phyloP scores from a whole-genome alignment of 2,888 invertebrate species.

The Lepidochitona cinerea region DNA sequence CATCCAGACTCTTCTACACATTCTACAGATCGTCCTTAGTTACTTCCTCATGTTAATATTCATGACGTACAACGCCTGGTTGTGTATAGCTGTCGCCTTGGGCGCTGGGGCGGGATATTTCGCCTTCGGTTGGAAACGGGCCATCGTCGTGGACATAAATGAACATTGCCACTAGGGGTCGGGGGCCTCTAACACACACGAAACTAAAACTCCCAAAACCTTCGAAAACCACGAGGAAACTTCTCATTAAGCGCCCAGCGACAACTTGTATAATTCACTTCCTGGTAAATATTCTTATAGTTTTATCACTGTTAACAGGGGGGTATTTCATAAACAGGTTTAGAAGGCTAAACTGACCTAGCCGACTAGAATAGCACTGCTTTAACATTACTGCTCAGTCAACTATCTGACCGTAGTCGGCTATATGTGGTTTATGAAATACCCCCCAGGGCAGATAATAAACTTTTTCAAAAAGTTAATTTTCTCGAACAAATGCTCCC shows the following conservation, averaged over 20 bases:
- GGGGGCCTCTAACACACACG: not conserved
- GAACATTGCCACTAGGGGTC: constrained; percentile 88
- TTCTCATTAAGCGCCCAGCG: not conserved
- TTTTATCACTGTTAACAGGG: too few relatives aligned
- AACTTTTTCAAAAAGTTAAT: too few relatives aligned
- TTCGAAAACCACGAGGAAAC: not conserved
- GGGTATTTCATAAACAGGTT: too few relatives aligned
- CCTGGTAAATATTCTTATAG: too few relatives aligned
- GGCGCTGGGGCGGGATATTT: constrained; percentile 95
- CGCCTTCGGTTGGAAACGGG: constrained; percentile 95
- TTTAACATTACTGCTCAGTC: too few relatives aligned
- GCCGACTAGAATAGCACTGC: too few relatives aligned
- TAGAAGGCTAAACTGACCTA: too few relatives aligned
- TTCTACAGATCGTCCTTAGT: constrained; percentile 90
- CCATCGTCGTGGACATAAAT: constrained; percentile 89
- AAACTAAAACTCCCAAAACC: not conserved
- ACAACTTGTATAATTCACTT: too few relatives aligned
- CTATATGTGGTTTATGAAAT: too few relatives aligned
- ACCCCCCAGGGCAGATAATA: too few relatives aligned
- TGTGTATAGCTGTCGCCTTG: constrained; percentile 88
- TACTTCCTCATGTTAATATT: constrained; percentile 97
- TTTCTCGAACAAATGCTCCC: too few relatives aligned
- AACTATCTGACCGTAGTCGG: too few relatives aligned
- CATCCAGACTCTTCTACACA: constrained; percentile 89
- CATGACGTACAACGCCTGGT: constrained; percentile 97